Evolutionary conservation across 2,888 invertebrate genomes (phyloP), one percentile per base, ranked within the genome.

Genomic region (Torymus auratus): DNA sequence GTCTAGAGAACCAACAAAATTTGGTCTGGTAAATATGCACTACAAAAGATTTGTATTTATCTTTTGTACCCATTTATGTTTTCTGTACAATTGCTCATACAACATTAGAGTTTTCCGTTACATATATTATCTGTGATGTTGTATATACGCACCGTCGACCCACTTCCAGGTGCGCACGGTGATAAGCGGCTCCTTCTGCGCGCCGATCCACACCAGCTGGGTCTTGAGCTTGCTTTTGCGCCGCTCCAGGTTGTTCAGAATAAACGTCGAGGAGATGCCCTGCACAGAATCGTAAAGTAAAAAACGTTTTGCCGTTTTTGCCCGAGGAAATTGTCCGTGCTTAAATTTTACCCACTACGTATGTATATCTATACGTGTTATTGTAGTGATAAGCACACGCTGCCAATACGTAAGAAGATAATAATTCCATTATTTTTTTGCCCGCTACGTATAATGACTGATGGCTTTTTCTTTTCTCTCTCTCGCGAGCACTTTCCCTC

Each of bases 121-220:
- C 28, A 28, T 28, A 28, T 28, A 28, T 28, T 28, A 28, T 28
- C n/a, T 13, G 10, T 55, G 28, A 14, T 28, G 69, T 55, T 11
- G 64, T 15, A 56, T 56, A 52, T 58, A 77, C 73, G 28, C 91
- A 96, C 96, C 96, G 89, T 96, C 94, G 50, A 97, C 96, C 97
- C 97, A 97, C 91, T 95, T 95, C 97, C 97, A 97, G 0, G 95
- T 96, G 83, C 96, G 93, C 0, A 95, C 95, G 0, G 96, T 96
- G 78, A 96, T 92, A 41, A 96, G 95, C 0, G 96, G 96, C 86
- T 97, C 97, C 86, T 97, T 96, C 87, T 96, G 95, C 0, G 96
- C 97, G 0, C 97, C 97, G 84, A 97, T 96, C 97, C 97, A 97
- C 2, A 97, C 96, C 81, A 97, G 91, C 88, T 96, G 96, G 0